Conservation (phyloP, 1,140 invertebrate genomes). For the Drosophila parabipectinata region DNA sequence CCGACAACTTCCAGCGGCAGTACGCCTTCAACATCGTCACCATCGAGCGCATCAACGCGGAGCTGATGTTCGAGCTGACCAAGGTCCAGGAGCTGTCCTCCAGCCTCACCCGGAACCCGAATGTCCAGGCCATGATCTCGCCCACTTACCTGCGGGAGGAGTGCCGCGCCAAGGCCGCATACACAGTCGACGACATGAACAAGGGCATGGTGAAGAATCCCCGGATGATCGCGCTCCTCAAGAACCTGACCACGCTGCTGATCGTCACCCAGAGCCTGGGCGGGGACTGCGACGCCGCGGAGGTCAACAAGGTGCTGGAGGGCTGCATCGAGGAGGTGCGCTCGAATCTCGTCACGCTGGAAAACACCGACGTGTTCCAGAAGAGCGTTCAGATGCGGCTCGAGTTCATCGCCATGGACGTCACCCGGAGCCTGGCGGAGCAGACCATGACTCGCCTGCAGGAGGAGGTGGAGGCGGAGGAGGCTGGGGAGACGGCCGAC, state of each 20-base stretch:
- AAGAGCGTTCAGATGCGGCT: constrained; percentile 96
- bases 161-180: constrained; percentile 92
- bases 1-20: constrained; percentile 94
- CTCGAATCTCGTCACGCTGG: constrained; percentile 88
- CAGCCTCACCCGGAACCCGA: constrained; percentile 94
- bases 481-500: not conserved
- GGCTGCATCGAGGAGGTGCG: constrained; percentile 96
- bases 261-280: constrained; percentile 96
- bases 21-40: constrained; percentile 96
- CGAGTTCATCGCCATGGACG: constrained; percentile 92
- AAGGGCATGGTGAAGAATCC: constrained; percentile 88
- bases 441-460: constrained; percentile 16
- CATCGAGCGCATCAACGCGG: constrained; percentile 95
- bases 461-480: constrained; percentile 8
- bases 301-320: constrained; percentile 96
- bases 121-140: constrained; percentile 93
- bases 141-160: constrained; percentile 94
- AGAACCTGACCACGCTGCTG: constrained; percentile 95
- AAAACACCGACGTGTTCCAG: constrained; percentile 94
- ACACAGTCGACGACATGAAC: constrained; percentile 90
- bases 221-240: constrained; percentile 91
- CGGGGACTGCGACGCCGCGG: constrained; percentile 90
- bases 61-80: constrained; percentile 93
- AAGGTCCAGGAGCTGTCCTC: constrained; percentile 93
- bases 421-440: constrained; percentile 57